These are phyloP conservation scores for Nipponia nippon DNA, from an alignment of 2,113 vertebrate species.

Conservation along the genomic window DNA sequence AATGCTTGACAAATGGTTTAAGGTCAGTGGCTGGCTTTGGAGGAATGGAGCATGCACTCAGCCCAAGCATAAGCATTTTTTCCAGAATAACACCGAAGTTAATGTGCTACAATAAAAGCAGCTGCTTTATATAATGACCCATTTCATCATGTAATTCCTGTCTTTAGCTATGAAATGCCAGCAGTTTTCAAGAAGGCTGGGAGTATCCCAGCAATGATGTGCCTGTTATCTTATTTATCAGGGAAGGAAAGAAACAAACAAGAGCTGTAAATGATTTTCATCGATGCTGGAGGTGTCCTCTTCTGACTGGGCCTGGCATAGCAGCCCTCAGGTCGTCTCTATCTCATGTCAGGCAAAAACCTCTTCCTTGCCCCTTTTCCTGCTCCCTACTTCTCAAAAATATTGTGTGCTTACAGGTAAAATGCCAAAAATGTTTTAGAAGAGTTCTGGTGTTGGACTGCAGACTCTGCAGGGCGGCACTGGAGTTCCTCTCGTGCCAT, in stretches of 20 bases:
- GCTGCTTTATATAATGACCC: conserved; percentile 50
- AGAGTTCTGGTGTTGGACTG: neutral
- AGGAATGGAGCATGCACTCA: conserved; percentile 1
- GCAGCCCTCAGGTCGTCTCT: no score
- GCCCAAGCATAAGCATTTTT: neutral
- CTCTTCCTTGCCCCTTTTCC: neutral
- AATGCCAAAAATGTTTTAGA: neutral
- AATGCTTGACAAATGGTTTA: neutral
- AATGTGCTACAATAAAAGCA: conserved; percentile 62
- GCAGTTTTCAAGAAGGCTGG: neutral
- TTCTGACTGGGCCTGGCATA: neutral
- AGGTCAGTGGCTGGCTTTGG: neutral
- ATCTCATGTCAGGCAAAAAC: neutral
- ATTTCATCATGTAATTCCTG: conserved; percentile 17
- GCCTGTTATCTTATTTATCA: neutral
- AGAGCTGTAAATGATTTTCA: neutral
- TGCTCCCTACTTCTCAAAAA: neutral
- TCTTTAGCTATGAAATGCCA: conserved; percentile 2
- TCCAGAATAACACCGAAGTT: conserved; percentile 40
- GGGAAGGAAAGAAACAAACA: neutral
- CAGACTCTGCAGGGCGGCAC: neutral
- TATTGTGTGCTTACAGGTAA: neutral
- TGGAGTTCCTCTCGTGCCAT: neutral
- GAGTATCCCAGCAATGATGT: neutral
- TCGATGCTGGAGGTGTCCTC: neutral